Evolutionary conservation across 2,888 invertebrate genomes (phyloP).

Genomic region (Trissonchulus sp.): DNA sequence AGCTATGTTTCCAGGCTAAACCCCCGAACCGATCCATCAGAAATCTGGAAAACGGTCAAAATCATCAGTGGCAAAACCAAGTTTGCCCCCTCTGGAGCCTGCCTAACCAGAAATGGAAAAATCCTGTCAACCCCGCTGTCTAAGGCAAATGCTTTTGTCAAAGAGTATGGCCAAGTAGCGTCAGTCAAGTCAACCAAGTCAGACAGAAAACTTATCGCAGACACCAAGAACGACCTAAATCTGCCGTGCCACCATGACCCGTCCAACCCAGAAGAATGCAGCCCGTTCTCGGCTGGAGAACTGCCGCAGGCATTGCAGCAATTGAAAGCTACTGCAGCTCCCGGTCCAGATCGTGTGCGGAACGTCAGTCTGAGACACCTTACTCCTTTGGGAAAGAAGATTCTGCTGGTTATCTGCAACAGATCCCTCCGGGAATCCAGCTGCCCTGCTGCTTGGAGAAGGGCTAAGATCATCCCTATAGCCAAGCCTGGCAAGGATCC

Average conservation of each 20-base stretch:
- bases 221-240: not conserved
- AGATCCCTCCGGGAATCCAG: not conserved
- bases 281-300: too few species aligned
- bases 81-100: not conserved
- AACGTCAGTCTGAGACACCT: not conserved
- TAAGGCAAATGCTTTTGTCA: conserved; percentile 1
- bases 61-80: not conserved
- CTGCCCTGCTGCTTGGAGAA: not conserved
- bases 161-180: not conserved
- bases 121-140: not conserved
- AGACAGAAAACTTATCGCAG: conserved; percentile 2
- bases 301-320: not conserved
- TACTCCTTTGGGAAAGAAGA: not conserved
- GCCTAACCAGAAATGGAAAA: not conserved
- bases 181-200: not conserved
- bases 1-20: not conserved
- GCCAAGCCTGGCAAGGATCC: not conserved
- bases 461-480: not conserved
- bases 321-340: not conserved
- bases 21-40: not conserved
- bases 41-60: not conserved
- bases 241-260: too few species aligned
- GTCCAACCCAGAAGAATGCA: too few species aligned
- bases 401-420: not conserved
- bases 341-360: not conserved